Conservation (phyloP, 2,888 invertebrate genomes). For the Thera britannica region DNA sequence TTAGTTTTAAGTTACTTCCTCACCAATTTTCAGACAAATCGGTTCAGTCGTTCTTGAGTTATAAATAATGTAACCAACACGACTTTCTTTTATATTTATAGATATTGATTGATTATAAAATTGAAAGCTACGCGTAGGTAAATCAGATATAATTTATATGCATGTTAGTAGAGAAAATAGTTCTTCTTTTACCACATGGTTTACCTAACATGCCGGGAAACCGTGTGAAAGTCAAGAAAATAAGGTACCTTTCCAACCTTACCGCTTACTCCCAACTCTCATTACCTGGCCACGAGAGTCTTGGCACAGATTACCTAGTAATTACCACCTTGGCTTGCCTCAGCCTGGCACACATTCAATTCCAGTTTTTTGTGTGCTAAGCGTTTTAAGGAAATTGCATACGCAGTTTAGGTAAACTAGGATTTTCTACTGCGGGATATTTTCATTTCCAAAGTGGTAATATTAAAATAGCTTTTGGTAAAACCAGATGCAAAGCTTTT, state of each 20-base stretch:
- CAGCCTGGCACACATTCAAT: constrained; percentile 32
- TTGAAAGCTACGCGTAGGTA: no score
- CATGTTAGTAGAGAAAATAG: no score
- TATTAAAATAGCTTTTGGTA: constrained; percentile 18
- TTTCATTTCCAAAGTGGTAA: constrained; percentile 24
- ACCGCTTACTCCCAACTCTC: constrained; percentile 32
- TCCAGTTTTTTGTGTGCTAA: constrained; percentile 18
- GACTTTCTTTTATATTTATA: no score
- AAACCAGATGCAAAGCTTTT: constrained; percentile 15
- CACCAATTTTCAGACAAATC: no score
- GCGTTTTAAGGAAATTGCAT: constrained; percentile 28
- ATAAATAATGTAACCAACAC: no score
- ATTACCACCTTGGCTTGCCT: constrained; percentile 25
- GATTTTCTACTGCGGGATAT: constrained; percentile 13
- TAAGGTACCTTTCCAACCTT: constrained; percentile 9
- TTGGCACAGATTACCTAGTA: constrained; percentile 29
- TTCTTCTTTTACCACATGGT: no score
- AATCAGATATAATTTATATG: no score
- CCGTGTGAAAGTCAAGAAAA: constrained; percentile 19
- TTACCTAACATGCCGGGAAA: not conserved
- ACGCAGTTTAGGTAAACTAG: constrained; percentile 29
- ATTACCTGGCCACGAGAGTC: constrained; percentile 26
- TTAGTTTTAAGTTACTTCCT: no score
- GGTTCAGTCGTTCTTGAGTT: no score
- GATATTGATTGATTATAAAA: no score